Evolutionary conservation across 1,140 invertebrate species (phyloP).

Genomic region (Meloidogyne floridensis): DNA sequence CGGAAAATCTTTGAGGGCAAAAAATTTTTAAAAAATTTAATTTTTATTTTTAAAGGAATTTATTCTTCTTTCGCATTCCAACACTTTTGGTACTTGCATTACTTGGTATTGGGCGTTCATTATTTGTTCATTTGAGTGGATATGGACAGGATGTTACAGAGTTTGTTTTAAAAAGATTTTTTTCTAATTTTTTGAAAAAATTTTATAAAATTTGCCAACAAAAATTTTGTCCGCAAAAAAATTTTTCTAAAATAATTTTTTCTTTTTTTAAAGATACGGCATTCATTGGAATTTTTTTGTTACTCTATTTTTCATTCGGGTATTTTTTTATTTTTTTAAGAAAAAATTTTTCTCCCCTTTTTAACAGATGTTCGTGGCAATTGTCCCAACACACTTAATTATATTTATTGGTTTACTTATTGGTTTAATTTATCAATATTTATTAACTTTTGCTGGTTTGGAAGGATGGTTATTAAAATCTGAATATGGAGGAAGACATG

Average conservation of each 20-base stretch:
- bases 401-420: conserved; percentile 72
- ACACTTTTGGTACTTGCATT: conserved; percentile 59
- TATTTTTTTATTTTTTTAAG: conserved; percentile 49
- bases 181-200: not conserved
- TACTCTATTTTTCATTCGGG: conserved; percentile 81
- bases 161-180: conserved; percentile 22
- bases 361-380: conserved; percentile 17
- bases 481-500: conserved; percentile 65
- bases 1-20: no score
- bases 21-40: not conserved
- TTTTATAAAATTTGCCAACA: no score
- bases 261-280: conserved; percentile 73
- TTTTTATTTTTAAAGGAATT: conserved; percentile 27
- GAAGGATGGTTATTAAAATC: conserved; percentile 76
- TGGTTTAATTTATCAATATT: conserved; percentile 74
- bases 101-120: conserved; percentile 75
- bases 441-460: conserved; percentile 72
- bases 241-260: not conserved
- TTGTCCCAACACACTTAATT: conserved; percentile 46
- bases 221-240: no score
- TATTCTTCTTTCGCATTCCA: conserved; percentile 39
- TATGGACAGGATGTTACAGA: conserved; percentile 86
- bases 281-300: conserved; percentile 96
- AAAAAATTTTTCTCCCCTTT: conserved; percentile 12
- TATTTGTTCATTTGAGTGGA: conserved; percentile 69